Base-by-base conservation (phyloP, 2,888 invertebrate species). In the Ophonus ardosiacus region DNA sequence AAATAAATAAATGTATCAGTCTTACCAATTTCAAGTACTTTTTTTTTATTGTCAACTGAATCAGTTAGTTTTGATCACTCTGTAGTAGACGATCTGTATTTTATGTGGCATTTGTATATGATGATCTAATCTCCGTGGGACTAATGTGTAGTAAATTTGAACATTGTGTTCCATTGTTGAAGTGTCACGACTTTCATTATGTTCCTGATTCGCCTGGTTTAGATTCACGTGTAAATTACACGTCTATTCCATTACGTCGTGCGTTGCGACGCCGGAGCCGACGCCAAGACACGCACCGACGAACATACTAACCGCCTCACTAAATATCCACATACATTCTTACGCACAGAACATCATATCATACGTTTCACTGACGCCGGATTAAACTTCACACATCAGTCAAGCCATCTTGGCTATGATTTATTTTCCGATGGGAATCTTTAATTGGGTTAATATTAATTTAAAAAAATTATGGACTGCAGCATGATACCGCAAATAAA, bases 121-220 rank as follows among this genome's bases (percentile, higher is more conserved):
- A 74, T 43, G 17, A 74, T 74, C 71, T 74, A 74, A 74, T 74
- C 43, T 74, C 17, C 17, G 40, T 40, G 17, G 17, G 71, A 74
- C 43, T 74, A 74, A 74, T 74, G 71, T 43, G 51, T 74, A 74
- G 17, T 43, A 74, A 74, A 74, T 74, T 74, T 15, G 40, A 74
- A 74, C 71, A 74, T 74, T 74, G 68, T 38, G 68, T 68, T 68
- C 68, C 71, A 74, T 74, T 74, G 71, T 17, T 74, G 43, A 74
- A 74, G 71, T 74, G 71, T 74, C 71, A 15, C 71, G 71, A 74
- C 71, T 74, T 74, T 74, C 71, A 74, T 74, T 74, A 74, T 74
- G 71, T 43, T 68, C 43, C 71, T 43, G 71, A 74, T 74, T 74
- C 71, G 71, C 43, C 43, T 18, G 43, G 71, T 74, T 74, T 43